Percentiles rank a stretch among this genome's conserved stretches.
phyloP scores from a whole-genome alignment of 2,888 invertebrate species.

The Protodeltote pygarga region DNA sequence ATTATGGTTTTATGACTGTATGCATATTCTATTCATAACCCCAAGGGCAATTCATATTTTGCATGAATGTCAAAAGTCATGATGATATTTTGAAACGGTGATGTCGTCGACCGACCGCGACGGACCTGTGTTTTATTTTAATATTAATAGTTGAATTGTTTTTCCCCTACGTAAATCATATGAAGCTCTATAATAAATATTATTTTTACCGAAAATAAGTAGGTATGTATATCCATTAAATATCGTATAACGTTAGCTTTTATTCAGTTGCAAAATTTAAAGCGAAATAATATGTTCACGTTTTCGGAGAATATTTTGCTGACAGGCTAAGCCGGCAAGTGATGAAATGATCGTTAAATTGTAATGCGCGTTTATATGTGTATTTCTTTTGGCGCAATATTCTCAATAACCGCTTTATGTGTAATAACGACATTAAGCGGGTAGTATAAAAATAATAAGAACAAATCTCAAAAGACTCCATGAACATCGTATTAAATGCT shows the following conservation, averaged over 20 bases:
- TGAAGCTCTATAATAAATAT: too few species aligned
- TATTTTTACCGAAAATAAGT: too few species aligned
- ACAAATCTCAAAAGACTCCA: background rate
- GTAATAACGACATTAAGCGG: background rate
- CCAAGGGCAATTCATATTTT: constrained; percentile 14
- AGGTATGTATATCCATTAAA: too few species aligned
- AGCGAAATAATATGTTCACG: constrained; percentile 28
- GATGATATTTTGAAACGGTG: constrained; percentile 7
- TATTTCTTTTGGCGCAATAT: constrained; percentile 22
- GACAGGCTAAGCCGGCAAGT: constrained; percentile 32
- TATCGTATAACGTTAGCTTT: too few species aligned
- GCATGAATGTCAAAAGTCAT: constrained; percentile 22
- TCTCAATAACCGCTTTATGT: constrained; percentile 10
- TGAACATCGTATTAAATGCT: constrained; percentile 2
- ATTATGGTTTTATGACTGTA: constrained; percentile 31
- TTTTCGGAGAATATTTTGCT: constrained; percentile 33
- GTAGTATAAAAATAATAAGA: background rate
- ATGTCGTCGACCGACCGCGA: background rate
- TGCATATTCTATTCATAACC: constrained; percentile 12
- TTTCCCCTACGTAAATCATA: too few species aligned
- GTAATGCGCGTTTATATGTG: constrained; percentile 21
- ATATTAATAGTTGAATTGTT: too few species aligned
- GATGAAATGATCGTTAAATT: constrained; percentile 40
- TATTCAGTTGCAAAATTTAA: too few species aligned
- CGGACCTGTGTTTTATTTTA: too few species aligned